Percentiles rank a stretch among this genome's conserved stretches.
Evolutionary conservation across 2,113 vertebrate species (phyloP).

Genomic region (Bettongia penicillata): DNA sequence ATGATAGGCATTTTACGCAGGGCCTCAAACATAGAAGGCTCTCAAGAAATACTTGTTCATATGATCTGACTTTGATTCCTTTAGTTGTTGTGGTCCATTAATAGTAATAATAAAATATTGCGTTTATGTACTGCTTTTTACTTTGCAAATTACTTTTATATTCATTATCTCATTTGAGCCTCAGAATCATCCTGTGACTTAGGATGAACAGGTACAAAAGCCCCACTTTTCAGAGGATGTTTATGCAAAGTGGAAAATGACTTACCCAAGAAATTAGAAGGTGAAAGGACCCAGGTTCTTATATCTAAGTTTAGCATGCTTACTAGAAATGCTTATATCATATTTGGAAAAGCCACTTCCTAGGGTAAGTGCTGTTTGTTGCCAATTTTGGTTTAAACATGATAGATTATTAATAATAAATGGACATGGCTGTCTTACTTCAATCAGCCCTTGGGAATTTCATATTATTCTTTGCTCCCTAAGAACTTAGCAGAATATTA

Average conservation of each 20-base stretch:
- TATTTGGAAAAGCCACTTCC: background rate
- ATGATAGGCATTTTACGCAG: background rate
- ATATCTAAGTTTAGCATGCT: background rate
- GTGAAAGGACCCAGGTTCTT: background rate
- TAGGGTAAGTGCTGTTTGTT: background rate
- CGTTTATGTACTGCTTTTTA: background rate
- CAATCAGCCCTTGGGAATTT: background rate
- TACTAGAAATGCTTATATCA: background rate
- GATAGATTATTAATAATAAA: background rate
- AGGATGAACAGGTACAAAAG: background rate
- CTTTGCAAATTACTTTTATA: background rate
- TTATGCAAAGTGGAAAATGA: background rate
- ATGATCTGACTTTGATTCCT: background rate
- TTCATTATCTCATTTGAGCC: background rate
- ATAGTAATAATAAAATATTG: background rate
- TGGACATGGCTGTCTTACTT: background rate
- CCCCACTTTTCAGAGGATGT: background rate
- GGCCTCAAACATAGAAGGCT: background rate
- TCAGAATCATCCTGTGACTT: background rate
- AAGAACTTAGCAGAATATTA: fast-evolving
- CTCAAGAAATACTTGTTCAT: background rate
- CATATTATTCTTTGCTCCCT: background rate
- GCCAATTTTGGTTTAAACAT: background rate
- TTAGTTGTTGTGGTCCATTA: background rate
- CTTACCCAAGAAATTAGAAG: background rate